phyloP scores from a whole-genome alignment of 2,113 vertebrate species.

The Shinisaurus crocodilurus region DNA sequence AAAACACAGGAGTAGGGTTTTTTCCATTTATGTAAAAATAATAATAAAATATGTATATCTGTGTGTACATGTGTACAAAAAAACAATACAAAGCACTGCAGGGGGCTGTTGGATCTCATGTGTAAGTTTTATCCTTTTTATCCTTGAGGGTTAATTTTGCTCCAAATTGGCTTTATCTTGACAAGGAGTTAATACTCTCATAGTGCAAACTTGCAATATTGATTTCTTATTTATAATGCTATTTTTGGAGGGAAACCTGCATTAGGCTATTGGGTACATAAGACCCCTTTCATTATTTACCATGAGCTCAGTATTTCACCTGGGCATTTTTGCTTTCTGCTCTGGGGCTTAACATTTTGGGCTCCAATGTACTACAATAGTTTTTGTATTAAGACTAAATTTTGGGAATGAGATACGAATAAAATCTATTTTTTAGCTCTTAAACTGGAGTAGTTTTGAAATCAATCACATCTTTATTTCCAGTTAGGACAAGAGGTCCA shows the following conservation, averaged over 20 bases:
- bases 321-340: neutral
- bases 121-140: too few species aligned
- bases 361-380: neutral
- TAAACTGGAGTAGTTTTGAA: neutral
- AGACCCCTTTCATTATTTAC: neutral
- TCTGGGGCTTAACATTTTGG: neutral
- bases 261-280: neutral
- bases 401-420: neutral
- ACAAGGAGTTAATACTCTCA: neutral
- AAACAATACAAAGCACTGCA: neutral
- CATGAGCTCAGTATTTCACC: neutral
- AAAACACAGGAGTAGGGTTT: neutral
- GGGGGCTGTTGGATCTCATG: neutral
- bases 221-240: neutral
- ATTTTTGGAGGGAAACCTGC: neutral
- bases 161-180: neutral
- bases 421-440: neutral
- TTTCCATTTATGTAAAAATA: neutral
- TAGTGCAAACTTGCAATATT: neutral
- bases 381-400: neutral
- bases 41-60: neutral
- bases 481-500: neutral
- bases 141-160: too few species aligned
- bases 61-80: too few species aligned
- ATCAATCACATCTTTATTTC: neutral